Evolutionary conservation across 1,140 invertebrate genomes (phyloP).

Genomic region (Cecropterus lyciades): DNA sequence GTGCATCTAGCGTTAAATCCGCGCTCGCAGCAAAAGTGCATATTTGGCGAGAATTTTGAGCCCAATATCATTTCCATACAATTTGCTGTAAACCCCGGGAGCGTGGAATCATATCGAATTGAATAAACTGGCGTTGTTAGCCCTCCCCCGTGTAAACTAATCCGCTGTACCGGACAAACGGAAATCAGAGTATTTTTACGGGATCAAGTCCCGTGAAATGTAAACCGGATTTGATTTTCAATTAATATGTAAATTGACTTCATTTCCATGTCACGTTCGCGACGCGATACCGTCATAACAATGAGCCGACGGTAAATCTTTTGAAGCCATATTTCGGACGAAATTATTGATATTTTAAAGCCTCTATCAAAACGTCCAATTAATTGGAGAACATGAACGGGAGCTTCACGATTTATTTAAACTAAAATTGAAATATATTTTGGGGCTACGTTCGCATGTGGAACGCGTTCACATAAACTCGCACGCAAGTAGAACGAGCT

Average conservation of each 20-base stretch:
- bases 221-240: conserved; percentile 49
- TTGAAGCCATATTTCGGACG: conserved; percentile 11
- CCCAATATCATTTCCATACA: conserved; percentile 34
- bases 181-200: conserved; percentile 46
- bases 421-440: neutral
- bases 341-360: conserved; percentile 28
- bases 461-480: neutral
- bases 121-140: conserved; percentile 27
- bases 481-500: neutral
- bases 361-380: conserved; percentile 30
- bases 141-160: conserved; percentile 42
- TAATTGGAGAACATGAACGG: conserved; percentile 26
- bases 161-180: conserved; percentile 41
- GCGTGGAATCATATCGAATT: conserved; percentile 20
- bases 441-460: neutral
- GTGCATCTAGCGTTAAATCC: conserved; percentile 25
- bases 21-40: conserved; percentile 17
- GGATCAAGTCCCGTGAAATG: conserved; percentile 41
- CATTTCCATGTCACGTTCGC: conserved; percentile 33
- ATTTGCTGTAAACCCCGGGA: conserved; percentile 34
- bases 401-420: conserved; percentile 14
- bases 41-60: conserved; percentile 30
- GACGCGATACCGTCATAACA: conserved; percentile 20
- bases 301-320: conserved; percentile 25
- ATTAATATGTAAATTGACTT: conserved; percentile 59